Percentiles rank a stretch among this genome's conserved stretches.
These are phyloP conservation scores for Dicerorhinus sumatrensis DNA, from an alignment of 2,113 vertebrate genomes.

Conservation along the genomic window DNA sequence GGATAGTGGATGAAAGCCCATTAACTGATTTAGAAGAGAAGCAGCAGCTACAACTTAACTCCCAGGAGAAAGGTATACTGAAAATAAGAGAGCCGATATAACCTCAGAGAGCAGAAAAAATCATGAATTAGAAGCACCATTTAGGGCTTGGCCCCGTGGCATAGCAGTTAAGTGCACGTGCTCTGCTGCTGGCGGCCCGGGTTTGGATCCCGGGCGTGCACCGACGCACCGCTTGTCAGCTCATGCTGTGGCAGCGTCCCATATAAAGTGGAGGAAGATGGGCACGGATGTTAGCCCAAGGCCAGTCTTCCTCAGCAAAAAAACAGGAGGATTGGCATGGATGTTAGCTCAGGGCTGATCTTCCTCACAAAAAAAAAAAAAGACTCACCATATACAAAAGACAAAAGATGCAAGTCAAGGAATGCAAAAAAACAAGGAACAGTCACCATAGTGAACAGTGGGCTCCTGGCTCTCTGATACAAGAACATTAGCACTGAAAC, in stretches of 20 bases:
- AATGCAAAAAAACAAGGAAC: not conserved
- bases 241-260: too few species aligned
- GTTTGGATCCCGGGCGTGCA: too few species aligned
- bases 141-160: not conserved
- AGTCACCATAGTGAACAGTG: not conserved
- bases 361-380: too few species aligned
- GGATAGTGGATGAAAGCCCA: not conserved
- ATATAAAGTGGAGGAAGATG: too few species aligned
- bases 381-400: not conserved
- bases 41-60: not conserved
- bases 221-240: too few species aligned
- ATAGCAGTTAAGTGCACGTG: too few species aligned
- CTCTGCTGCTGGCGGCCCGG: too few species aligned
- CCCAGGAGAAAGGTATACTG: not conserved
- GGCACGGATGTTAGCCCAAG: too few species aligned
- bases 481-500: not conserved
- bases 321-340: too few species aligned
- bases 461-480: not conserved
- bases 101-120: not conserved
- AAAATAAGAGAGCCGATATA: not conserved
- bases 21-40: not conserved
- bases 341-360: too few species aligned
- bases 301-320: too few species aligned
- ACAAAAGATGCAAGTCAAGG: not conserved
- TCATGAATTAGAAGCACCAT: not conserved